Base-by-base conservation (phyloP, 2,888 invertebrate genomes). In the Zonitis immaculata region DNA sequence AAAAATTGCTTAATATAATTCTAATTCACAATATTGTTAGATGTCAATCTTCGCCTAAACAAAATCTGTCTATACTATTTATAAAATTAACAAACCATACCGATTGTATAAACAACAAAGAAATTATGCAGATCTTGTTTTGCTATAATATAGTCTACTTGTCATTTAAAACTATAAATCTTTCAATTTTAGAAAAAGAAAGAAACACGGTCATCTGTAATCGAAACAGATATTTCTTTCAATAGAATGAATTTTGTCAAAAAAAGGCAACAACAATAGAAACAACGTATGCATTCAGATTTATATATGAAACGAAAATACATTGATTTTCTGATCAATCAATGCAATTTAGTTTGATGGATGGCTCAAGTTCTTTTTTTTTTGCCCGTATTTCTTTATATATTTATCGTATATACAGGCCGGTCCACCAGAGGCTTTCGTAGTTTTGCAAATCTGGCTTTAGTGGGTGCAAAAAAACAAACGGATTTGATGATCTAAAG, bases 251-350 rank as follows among this genome's bases (percentile, higher is more conserved):
- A 42, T 51, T 46, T 51, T n/a, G n/a, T n/a, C n/a, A n/a, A n/a
- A n/a, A n/a, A n/a, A n/a, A n/a, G n/a, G n/a, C n/a, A n/a, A n/a
- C n/a, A n/a, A n/a, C n/a, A n/a, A n/a, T n/a, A n/a, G n/a, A n/a
- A n/a, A n/a, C n/a, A n/a, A n/a, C n/a, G n/a, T n/a, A n/a, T n/a
- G n/a, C n/a, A n/a, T n/a, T n/a, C n/a, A n/a, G n/a, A n/a, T n/a
- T n/a, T n/a, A n/a, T n/a, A n/a, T n/a, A n/a, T n/a, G n/a, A n/a
- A 25, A 46, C 30, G 42, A 51, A 51, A 42, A 46, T 30, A 42
- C 44, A 26, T 16, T 47, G 28, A 42, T 35, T 27, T 52, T 42
- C 47, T 45, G 25, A 42, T 51, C 48, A 26, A 30, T 43, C 42
- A 20, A 51, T 12, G n/a, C 47, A 14, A 32, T 47, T 20, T 18